Evolutionary conservation across 2,113 vertebrate species (phyloP).

Genomic region (Fulmarus glacialis): DNA sequence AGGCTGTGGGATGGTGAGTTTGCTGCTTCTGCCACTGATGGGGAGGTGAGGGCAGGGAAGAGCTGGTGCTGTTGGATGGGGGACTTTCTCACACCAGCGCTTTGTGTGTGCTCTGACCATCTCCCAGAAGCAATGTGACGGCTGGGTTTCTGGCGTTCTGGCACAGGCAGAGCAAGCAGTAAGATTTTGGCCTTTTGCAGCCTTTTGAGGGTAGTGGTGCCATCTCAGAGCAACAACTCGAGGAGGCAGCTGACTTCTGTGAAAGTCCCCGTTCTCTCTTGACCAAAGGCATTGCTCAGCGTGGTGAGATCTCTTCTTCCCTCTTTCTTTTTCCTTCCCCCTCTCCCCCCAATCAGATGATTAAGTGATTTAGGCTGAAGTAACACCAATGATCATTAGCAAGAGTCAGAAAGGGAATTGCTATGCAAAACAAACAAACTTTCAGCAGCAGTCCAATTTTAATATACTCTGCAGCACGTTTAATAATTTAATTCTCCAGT

Average conservation of each 20-base stretch:
- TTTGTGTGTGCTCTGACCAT: not conserved
- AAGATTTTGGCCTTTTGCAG: not conserved
- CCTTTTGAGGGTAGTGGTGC: not conserved
- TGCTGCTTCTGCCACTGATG: not conserved
- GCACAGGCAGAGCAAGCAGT: not conserved
- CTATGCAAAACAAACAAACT: constrained; percentile 6
- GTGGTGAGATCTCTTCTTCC: not conserved
- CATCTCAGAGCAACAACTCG: fast-evolving
- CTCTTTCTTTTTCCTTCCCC: not conserved
- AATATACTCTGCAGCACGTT: not conserved
- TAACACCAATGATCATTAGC: not conserved
- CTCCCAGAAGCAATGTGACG: fast-evolving
- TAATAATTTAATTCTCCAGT: constrained; percentile 16
- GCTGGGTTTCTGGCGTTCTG: not conserved
- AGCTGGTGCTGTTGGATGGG: not conserved
- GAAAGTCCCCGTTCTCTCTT: not conserved
- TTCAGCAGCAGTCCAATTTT: not conserved
- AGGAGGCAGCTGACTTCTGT: not conserved
- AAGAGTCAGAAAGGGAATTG: constrained; percentile 13
- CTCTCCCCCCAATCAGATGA: not conserved
- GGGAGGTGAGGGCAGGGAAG: not conserved
- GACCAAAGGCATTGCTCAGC: not conserved
- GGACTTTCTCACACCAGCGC: fast-evolving
- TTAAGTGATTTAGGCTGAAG: not conserved
- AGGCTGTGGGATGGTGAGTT: not conserved